These are phyloP conservation scores for Drosophila erecta DNA, from an alignment of 1,140 invertebrate genomes.

Conservation along the genomic window DNA sequence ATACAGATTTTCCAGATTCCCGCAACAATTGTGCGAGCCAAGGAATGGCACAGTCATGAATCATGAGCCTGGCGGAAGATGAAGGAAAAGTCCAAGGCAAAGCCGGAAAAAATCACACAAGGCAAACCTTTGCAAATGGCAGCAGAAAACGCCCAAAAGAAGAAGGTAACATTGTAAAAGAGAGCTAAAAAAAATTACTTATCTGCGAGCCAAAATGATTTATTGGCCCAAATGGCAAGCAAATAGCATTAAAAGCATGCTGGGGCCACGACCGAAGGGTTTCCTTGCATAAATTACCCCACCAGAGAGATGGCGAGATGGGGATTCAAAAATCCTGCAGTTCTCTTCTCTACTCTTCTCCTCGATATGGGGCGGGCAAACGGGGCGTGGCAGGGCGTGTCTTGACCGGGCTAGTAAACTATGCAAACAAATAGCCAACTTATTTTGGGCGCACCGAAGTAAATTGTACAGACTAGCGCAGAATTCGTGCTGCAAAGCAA, in stretches of 20 bases:
- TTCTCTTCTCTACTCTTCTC: slow-evolving; percentile 3
- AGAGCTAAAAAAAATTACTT: slow-evolving; percentile 66
- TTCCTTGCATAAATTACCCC: slow-evolving; percentile 72
- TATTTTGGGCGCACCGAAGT: slow-evolving; percentile 21
- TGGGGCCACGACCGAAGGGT: slow-evolving; percentile 65
- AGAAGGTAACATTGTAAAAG: slow-evolving; percentile 53
- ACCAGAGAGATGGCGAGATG: slow-evolving; percentile 24
- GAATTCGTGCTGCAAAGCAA: slow-evolving; percentile 41
- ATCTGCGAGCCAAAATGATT: slow-evolving; percentile 78
- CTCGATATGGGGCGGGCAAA: slow-evolving; percentile 14
- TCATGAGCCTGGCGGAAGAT: slow-evolving; percentile 54
- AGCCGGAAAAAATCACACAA: slow-evolving; percentile 53
- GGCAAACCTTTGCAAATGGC: slow-evolving; percentile 50
- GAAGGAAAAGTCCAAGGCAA: slow-evolving; percentile 33
- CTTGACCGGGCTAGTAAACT: slow-evolving; percentile 52
- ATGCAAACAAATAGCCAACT: slow-evolving; percentile 59
- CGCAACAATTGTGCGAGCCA: slow-evolving; percentile 58
- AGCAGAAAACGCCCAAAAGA: slow-evolving; percentile 42
- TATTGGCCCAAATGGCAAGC: slow-evolving; percentile 81
- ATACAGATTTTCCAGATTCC: slow-evolving; percentile 59
- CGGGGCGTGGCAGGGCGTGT: slow-evolving; percentile 38
- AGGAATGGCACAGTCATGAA: slow-evolving; percentile 72
- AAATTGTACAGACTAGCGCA: slow-evolving; percentile 31
- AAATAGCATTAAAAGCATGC: slow-evolving; percentile 80
- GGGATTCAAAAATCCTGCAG: slow-evolving; percentile 51